Percentiles rank a stretch among this genome's conserved stretches.
Conservation (phyloP, 2,113 vertebrate genomes). For the Xiphophorus hellerii region DNA sequence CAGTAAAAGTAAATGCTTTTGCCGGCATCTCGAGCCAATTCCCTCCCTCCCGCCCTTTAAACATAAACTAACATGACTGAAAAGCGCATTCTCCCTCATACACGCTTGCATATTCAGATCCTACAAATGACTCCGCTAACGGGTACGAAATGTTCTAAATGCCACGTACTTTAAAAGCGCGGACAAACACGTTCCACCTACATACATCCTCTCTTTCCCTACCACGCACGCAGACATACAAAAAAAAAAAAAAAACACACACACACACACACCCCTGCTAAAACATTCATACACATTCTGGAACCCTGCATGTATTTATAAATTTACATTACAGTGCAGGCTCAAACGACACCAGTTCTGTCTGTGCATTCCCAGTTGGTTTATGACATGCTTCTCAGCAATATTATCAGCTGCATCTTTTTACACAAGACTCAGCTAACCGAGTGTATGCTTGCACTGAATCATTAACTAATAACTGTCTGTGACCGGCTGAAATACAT, state of each 20-base stretch:
- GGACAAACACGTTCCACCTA: conserved; percentile 71
- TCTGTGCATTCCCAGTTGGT: conserved; percentile 52
- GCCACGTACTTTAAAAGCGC: conserved; percentile 76
- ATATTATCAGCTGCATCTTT: conserved; percentile 51
- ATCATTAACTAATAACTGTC: conserved; percentile 48
- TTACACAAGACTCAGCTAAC: conserved; percentile 42
- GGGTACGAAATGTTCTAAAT: conserved; percentile 77
- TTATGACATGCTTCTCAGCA: conserved; percentile 53
- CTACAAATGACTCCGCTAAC: conserved; percentile 76
- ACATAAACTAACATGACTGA: conserved; percentile 67
- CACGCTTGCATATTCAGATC: conserved; percentile 80
- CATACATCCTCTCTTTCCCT: conserved; percentile 30
- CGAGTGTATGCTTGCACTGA: conserved; percentile 27
- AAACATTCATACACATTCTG: conserved; percentile 49
- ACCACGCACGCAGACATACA: conserved; percentile 5
- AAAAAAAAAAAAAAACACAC: not conserved
- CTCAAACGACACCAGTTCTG: conserved; percentile 18
- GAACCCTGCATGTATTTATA: conserved; percentile 62
- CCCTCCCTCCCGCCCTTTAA: not conserved
- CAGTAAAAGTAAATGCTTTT: conserved; percentile 77
- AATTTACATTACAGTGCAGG: conserved; percentile 73
- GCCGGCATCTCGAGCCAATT: conserved; percentile 28
- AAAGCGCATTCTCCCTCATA: conserved; percentile 63
- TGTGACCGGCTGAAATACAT: conserved; percentile 54
- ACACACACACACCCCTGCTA: not conserved